These are phyloP conservation scores for Camptogramma bilineatum DNA, from an alignment of 2,888 invertebrate species.

Conservation along the genomic window DNA sequence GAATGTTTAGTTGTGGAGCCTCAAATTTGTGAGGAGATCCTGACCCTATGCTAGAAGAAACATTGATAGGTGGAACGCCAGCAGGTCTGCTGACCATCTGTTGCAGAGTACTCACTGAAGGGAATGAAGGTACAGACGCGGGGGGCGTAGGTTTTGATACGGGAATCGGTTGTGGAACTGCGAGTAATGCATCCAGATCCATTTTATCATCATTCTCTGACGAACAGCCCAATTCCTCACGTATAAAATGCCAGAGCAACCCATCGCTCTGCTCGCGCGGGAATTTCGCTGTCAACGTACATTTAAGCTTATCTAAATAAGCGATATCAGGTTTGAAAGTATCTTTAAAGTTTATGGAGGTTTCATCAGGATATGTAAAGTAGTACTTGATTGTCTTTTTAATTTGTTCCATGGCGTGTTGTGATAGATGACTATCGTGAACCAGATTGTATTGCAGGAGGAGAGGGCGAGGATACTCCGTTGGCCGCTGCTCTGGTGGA, in stretches of 20 bases:
- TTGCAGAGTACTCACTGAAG: constrained; percentile 79
- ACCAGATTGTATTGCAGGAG: constrained; percentile 93
- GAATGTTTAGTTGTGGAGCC: constrained; percentile 85
- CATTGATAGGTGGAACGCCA: constrained; percentile 80
- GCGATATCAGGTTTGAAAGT: constrained; percentile 89
- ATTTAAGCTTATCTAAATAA: constrained; percentile 94
- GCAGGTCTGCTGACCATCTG: constrained; percentile 83
- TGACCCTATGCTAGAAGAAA: constrained; percentile 76
- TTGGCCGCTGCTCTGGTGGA: constrained; percentile 96
- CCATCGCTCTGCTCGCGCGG: constrained; percentile 92
- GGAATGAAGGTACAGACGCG: constrained; percentile 75
- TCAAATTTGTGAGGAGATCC: constrained; percentile 84
- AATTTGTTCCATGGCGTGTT: constrained; percentile 94
- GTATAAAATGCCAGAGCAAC: constrained; percentile 91
- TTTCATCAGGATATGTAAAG: constrained; percentile 82
- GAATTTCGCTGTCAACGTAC: constrained; percentile 91
- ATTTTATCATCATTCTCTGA: constrained; percentile 89
- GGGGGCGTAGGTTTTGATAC: constrained; percentile 73
- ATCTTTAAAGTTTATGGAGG: constrained; percentile 80
- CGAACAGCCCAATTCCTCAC: constrained; percentile 89
- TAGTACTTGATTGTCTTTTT: constrained; percentile 94
- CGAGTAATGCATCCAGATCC: constrained; percentile 85
- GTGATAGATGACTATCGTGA: constrained; percentile 92
- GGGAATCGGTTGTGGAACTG: constrained; percentile 84
- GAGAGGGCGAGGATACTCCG: constrained; percentile 97